phyloP scores from a whole-genome alignment of 2,797 vertebrate species.

The Cryptoprocta ferox region DNA sequence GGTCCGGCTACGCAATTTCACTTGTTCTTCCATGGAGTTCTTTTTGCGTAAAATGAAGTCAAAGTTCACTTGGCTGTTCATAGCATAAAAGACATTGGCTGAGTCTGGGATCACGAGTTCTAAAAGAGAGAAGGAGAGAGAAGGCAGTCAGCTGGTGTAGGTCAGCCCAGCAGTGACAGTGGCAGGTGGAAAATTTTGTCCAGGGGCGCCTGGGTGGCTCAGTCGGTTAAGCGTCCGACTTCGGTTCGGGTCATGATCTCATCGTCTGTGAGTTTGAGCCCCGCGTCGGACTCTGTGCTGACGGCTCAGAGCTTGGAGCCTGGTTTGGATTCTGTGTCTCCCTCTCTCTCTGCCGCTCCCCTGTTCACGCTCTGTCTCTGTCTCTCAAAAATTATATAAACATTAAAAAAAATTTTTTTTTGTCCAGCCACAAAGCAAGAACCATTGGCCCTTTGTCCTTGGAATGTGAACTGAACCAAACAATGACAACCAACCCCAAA shows the following conservation, averaged over 20 bases:
- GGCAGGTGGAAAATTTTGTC: neutral
- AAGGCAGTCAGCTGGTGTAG: neutral
- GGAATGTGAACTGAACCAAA: neutral
- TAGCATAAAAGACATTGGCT: conserved; percentile 96
- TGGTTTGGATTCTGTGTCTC: no score
- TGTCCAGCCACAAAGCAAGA: neutral
- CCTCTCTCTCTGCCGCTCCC: no score
- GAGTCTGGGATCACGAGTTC: conserved; percentile 95
- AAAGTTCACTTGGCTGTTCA: conserved; percentile 95
- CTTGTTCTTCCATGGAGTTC: conserved; percentile 80
- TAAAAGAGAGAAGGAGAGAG: conserved; percentile 74
- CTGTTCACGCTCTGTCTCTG: no score
- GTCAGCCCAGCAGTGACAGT: neutral
- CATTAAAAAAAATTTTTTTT: neutral
- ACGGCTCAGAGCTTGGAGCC: no score
- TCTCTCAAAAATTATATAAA: no score
- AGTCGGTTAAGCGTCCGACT: no score
- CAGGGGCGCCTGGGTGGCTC: no score
- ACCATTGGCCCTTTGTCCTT: neutral
- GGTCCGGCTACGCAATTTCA: conserved; percentile 89
- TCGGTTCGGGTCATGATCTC: no score
- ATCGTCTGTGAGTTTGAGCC: no score
- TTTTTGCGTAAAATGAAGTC: conserved; percentile 94
- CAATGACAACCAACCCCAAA: neutral
- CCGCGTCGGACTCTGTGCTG: no score